These are phyloP conservation scores for Melanargia galathea DNA, from an alignment of 2,888 invertebrate genomes.

Conservation along the genomic window DNA sequence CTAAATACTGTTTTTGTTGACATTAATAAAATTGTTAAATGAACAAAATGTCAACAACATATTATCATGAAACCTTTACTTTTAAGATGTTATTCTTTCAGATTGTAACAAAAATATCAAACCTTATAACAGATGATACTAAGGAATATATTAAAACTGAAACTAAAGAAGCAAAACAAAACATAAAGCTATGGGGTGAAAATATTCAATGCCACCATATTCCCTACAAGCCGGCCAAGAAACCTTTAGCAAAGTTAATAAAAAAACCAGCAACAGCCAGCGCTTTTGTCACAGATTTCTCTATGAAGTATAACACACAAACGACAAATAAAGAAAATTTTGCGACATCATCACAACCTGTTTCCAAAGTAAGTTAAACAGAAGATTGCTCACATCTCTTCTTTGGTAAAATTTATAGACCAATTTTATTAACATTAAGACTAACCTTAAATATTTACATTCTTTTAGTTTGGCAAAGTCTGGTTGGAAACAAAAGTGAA, in stretches of 20 bases:
- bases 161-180: slow-evolving; percentile 44
- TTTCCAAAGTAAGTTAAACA: slow-evolving; percentile 57
- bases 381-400: background rate
- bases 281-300: slow-evolving; percentile 72
- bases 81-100: slow-evolving; percentile 43
- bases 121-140: slow-evolving; percentile 67
- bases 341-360: slow-evolving; percentile 45
- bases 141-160: slow-evolving; percentile 22
- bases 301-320: slow-evolving; percentile 70
- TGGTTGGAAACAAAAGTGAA: slow-evolving; percentile 81
- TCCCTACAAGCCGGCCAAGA: slow-evolving; percentile 66
- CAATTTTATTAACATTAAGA: no score
- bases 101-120: slow-evolving; percentile 75
- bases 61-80: background rate
- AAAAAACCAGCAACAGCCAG: slow-evolving; percentile 64
- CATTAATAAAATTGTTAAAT: no score
- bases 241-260: slow-evolving; percentile 65
- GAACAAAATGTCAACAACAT: no score
- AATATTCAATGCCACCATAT: slow-evolving; percentile 68
- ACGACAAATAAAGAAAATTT: slow-evolving; percentile 43
- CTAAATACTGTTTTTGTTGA: no score
- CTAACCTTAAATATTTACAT: no score
- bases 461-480: slow-evolving; percentile 78
- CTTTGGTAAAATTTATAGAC: background rate
- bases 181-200: slow-evolving; percentile 72